phyloP scores from a whole-genome alignment of 2,113 vertebrate genomes.

The Myiagra hebetior region DNA sequence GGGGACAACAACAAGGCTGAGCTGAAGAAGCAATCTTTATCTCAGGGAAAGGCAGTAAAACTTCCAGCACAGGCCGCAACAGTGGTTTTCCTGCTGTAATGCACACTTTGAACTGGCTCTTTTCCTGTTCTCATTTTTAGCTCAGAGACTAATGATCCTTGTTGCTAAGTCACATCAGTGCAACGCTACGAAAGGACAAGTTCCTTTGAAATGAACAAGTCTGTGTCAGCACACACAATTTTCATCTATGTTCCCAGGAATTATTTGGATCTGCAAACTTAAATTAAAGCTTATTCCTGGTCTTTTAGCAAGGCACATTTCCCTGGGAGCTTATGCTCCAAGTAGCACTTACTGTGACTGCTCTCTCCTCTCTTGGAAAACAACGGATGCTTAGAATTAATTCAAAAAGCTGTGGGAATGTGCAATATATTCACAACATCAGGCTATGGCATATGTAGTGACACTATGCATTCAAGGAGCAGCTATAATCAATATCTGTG shows the following conservation, averaged over 20 bases:
- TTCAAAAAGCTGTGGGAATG: not conserved
- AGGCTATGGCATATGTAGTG: not conserved
- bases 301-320: not conserved
- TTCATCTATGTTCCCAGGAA: not conserved
- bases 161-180: conserved; percentile 26
- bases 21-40: not conserved
- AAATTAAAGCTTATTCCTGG: conserved; percentile 18
- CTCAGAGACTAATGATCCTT: conserved; percentile 24
- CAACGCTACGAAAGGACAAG: not conserved
- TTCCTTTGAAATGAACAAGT: not conserved
- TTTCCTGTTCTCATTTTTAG: not conserved
- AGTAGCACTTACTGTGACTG: not conserved
- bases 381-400: not conserved
- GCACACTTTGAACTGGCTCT: not conserved
- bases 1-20: not conserved
- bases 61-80: not conserved
- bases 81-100: not conserved
- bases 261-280: conserved; percentile 10
- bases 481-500: not conserved
- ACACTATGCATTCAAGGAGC: not conserved
- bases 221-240: not conserved
- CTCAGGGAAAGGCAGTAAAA: not conserved
- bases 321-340: not conserved
- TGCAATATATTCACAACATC: not conserved
- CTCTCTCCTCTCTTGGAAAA: not conserved